Percentiles rank a stretch among this genome's conserved stretches.
These are phyloP conservation scores for Pygathrix nemaeus DNA, from an alignment of 2,113 vertebrate genomes.

Conservation along the genomic window DNA sequence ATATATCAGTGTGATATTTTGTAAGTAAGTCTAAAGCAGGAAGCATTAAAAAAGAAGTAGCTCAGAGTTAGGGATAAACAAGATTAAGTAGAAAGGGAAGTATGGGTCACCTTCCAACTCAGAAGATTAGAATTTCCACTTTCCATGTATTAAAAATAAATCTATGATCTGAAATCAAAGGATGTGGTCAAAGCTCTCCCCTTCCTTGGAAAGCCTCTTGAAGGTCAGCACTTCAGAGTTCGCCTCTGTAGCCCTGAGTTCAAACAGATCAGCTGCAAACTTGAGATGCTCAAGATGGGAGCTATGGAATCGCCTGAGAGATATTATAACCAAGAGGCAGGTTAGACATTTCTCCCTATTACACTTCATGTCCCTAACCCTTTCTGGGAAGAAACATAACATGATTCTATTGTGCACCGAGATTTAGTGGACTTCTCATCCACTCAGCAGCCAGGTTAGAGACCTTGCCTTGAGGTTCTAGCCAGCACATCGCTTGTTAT, in stretches of 20 bases:
- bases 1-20: not conserved
- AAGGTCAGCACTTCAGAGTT: not conserved
- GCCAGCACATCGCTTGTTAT: not conserved
- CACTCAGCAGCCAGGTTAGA: no score
- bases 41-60: not conserved
- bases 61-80: not conserved
- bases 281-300: not conserved
- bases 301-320: not conserved
- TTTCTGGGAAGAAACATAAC: not conserved
- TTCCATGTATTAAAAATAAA: constrained; percentile 16
- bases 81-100: constrained; percentile 26
- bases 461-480: not conserved
- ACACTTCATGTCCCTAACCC: not conserved
- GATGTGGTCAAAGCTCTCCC: not conserved
- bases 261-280: not conserved
- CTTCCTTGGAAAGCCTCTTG: not conserved
- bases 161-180: not conserved
- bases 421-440: not conserved
- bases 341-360: not conserved
- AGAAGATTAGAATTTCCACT: constrained; percentile 40
- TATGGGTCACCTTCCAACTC: not conserved
- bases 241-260: not conserved
- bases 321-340: not conserved
- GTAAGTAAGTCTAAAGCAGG: not conserved
- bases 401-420: rapidly evolving